These are phyloP conservation scores for Darevskia nairensis DNA, from an alignment of 2,797 vertebrate genomes.

Conservation along the genomic window DNA sequence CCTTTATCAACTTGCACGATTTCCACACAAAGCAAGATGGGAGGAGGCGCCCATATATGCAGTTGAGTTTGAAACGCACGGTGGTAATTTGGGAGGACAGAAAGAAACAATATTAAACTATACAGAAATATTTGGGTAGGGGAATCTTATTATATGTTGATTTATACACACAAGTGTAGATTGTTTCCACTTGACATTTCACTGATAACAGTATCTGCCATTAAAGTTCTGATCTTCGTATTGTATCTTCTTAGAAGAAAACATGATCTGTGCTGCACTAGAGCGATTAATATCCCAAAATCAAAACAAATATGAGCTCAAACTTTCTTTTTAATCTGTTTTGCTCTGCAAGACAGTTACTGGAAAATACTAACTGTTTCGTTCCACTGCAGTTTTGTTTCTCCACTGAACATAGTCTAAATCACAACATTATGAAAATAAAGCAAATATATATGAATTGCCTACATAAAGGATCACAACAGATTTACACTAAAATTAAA, in stretches of 20 bases:
- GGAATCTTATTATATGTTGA: background rate
- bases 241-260: background rate
- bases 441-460: background rate
- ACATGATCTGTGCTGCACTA: background rate
- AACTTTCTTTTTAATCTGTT: background rate
- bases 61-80: background rate
- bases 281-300: background rate
- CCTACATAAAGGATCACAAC: background rate
- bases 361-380: background rate
- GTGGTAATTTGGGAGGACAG: fast-evolving
- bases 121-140: background rate
- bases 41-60: fast-evolving
- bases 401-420: background rate
- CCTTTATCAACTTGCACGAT: constrained; percentile 54
- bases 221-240: background rate
- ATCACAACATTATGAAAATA: background rate
- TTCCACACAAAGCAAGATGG: constrained; percentile 24
- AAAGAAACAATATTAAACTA: background rate
- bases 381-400: background rate
- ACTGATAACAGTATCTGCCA: constrained; percentile 33
- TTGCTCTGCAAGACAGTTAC: background rate
- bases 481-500: background rate
- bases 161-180: constrained; percentile 33
- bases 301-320: background rate
- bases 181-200: background rate